Base-by-base conservation (phyloP, 37 sponge, comb jelly and placozoan species). In the Ephydatia muelleri region DNA sequence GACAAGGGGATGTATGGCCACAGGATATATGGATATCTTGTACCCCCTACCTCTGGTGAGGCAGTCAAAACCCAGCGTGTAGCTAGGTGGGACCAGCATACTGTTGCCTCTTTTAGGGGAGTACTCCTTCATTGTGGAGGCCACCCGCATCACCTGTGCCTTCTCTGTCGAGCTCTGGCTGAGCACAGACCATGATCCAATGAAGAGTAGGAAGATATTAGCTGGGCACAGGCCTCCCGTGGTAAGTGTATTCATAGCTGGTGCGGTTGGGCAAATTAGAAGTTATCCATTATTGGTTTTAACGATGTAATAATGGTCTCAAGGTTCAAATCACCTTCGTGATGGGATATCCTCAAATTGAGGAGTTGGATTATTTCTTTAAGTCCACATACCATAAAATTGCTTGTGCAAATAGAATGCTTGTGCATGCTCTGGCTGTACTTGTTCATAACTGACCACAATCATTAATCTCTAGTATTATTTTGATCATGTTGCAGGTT, bases 11-110 rank as follows among this genome's bases (percentile, higher is more conserved):
- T 65, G 23, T 91, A 86, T 68, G 83, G 79, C 32, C 83, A 77
- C 67, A 91, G 78, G 65, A 57, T 91, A 32, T 91, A 86, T 83
- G 91, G 91, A 71, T 85, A 85, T 77, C 64, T 91, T 0, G 26
- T 78, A 0, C 87, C 87, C 19, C 69, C 83, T 16, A 12, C 39
- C 23, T 5, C 83, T 68, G 91, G 91, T 91, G 1, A 64, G 84
- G 19, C 29, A 48, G 3, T 5, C 19, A 14, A 57, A 57, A 1
- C 19, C n/a, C n/a, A n/a, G n/a, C 9, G 57, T 14, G 1, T 21
- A 13, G 57, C 19, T 57, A 21, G 9, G 19, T 57, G 57, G 19
- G 19, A 14, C 6, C 19, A 13, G 57, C 16, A 13, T 1, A 14
- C 19, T 3, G 26, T n/a, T n/a, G 25, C 40, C 0, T 57, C 57